Evolutionary conservation across 2,888 invertebrate genomes (phyloP).

Genomic region (Boloria selene): DNA sequence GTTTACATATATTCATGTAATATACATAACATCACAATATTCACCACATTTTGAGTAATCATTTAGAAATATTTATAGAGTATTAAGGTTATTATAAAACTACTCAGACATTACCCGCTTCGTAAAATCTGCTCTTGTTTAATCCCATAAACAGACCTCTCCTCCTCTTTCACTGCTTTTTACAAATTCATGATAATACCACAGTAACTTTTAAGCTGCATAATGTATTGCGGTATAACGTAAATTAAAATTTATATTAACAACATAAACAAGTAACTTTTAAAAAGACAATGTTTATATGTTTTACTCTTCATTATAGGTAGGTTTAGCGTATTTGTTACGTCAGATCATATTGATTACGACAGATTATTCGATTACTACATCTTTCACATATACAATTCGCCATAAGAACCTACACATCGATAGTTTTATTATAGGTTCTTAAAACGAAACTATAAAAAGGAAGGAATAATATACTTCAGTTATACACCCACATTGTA

Average conservation of each 20-base stretch:
- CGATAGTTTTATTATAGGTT: no score
- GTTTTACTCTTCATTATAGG: no score
- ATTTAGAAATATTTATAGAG: constrained; percentile 1
- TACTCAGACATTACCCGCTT: constrained; percentile 1
- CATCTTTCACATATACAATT: no score
- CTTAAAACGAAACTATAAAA: neutral
- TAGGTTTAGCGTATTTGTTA: no score
- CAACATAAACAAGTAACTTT: constrained; percentile 9
- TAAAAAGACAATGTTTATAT: no score
- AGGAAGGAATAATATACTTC: neutral
- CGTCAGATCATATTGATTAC: no score
- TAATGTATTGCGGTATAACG: constrained; percentile 44
- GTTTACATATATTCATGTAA: no score
- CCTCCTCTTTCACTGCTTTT: constrained; percentile 46
- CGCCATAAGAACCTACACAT: no score
- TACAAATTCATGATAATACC: constrained; percentile 42
- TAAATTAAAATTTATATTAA: constrained; percentile 51
- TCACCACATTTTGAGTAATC: no score
- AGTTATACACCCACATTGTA: neutral
- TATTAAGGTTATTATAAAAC: neutral
- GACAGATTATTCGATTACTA: no score
- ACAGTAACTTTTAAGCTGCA: constrained; percentile 49
- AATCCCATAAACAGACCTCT: constrained; percentile 37
- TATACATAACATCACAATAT: no score
- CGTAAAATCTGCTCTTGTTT: constrained; percentile 7